phyloP scores from a whole-genome alignment of 2,113 vertebrate species.

The Poeciliopsis occidentalis region DNA sequence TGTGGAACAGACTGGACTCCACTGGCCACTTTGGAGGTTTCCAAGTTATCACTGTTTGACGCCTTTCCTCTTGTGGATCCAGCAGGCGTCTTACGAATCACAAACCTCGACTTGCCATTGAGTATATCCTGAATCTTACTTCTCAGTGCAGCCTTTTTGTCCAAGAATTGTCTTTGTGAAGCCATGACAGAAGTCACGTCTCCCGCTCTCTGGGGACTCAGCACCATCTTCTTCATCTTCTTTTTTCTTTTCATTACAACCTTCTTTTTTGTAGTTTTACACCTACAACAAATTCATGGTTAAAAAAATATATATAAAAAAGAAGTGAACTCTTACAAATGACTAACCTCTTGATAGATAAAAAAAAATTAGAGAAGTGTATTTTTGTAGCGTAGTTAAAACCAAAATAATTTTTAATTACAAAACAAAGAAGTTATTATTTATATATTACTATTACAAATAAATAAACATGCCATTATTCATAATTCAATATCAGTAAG shows the following conservation, averaged over 20 bases:
- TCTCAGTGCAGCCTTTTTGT: conserved; percentile 75
- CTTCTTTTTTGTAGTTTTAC: conserved; percentile 75
- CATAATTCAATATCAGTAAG: not conserved
- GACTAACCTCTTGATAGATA: not conserved
- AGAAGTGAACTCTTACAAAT: not conserved
- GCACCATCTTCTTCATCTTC: conserved; percentile 51
- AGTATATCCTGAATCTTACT: conserved; percentile 80
- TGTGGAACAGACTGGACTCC: conserved; percentile 19
- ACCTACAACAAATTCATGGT: conserved; percentile 46
- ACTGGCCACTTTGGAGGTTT: not conserved
- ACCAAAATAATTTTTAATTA: too few species aligned
- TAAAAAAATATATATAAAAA: not conserved
- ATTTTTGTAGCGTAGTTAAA: too few species aligned
- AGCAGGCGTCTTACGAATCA: conserved; percentile 71
- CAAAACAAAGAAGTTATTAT: too few species aligned
- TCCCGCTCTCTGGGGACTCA: conserved; percentile 53
- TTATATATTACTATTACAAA: too few species aligned
- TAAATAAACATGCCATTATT: too few species aligned
- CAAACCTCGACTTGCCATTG: conserved; percentile 75
- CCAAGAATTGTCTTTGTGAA: conserved; percentile 33
- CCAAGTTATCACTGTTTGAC: not conserved
- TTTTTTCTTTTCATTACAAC: conserved; percentile 65
- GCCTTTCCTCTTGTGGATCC: conserved; percentile 8
- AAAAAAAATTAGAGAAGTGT: not conserved
- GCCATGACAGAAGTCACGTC: conserved; percentile 54